Evolutionary conservation across 1,140 invertebrate species (phyloP).

Genomic region (Vollenhovia emeryi): DNA sequence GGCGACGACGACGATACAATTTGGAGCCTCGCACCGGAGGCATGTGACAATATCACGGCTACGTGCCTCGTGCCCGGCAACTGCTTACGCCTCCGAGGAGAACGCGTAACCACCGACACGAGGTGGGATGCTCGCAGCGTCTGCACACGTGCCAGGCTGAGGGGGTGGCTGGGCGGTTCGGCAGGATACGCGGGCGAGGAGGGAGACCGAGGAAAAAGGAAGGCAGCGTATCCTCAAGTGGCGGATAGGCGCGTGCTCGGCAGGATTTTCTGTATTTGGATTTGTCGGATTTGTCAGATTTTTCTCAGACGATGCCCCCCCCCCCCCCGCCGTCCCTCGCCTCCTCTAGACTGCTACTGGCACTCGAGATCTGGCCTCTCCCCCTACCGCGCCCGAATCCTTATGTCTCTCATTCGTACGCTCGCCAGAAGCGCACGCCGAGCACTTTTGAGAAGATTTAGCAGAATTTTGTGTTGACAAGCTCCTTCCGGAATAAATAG

Average conservation of each 20-base stretch:
- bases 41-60: constrained; percentile 81
- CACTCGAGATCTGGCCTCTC: not conserved
- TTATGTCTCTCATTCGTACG: not conserved
- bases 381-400: not conserved
- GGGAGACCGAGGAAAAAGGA: constrained; percentile 25
- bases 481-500: not conserved
- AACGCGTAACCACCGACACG: constrained; percentile 31
- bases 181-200: not conserved
- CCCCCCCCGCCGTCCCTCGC: not conserved
- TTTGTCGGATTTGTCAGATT: constrained; percentile 81
- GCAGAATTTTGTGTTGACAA: constrained; percentile 18
- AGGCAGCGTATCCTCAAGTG: constrained; percentile 33
- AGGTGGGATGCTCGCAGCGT: constrained; percentile 14
- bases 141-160: constrained; percentile 32
- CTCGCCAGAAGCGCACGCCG: not conserved
- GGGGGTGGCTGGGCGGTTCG: not conserved
- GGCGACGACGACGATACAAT: constrained; percentile 79
- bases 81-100: constrained; percentile 51
- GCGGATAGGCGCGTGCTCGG: constrained; percentile 54
- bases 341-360: constrained; percentile 19
- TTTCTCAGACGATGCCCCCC: constrained; percentile 70
- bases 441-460: constrained; percentile 46
- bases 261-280: constrained; percentile 76
- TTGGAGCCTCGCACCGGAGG: constrained; percentile 79
- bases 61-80: constrained; percentile 76